These are phyloP conservation scores for Gopherus flavomarginatus DNA, from an alignment of 2,113 vertebrate genomes.

Conservation along the genomic window DNA sequence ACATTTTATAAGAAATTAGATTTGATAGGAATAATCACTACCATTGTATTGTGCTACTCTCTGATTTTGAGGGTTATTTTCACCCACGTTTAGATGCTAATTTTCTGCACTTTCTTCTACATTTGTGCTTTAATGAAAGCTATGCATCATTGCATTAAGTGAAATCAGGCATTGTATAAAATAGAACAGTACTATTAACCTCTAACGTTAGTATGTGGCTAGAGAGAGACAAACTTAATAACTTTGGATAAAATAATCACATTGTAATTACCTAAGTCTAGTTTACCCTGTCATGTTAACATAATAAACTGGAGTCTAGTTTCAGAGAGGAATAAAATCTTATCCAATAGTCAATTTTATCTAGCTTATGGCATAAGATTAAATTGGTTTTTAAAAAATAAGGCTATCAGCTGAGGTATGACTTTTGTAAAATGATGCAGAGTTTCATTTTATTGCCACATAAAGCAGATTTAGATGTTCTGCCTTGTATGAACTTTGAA, in stretches of 20 bases:
- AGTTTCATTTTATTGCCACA: slow-evolving; percentile 7
- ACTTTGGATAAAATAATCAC: slow-evolving; percentile 46
- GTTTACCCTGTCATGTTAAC: slow-evolving; percentile 51
- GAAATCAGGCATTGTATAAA: slow-evolving; percentile 57
- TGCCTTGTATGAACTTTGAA: not conserved
- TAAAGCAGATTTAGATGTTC: slow-evolving; percentile 25
- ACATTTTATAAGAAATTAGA: slow-evolving; percentile 9
- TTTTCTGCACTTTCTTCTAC: slow-evolving; percentile 27
- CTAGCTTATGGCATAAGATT: slow-evolving; percentile 26
- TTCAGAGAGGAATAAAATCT: slow-evolving; percentile 48
- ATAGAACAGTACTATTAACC: slow-evolving; percentile 59
- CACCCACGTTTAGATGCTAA: slow-evolving; percentile 25
- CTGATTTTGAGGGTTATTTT: slow-evolving; percentile 34
- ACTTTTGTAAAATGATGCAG: slow-evolving; percentile 17
- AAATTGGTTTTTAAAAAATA: slow-evolving; percentile 33
- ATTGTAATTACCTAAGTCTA: slow-evolving; percentile 55
- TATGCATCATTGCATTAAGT: slow-evolving; percentile 56
- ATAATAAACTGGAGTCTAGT: slow-evolving; percentile 36
- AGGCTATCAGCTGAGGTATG: not conserved
- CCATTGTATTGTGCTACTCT: not conserved
- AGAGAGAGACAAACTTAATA: slow-evolving; percentile 63
- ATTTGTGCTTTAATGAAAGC: slow-evolving; percentile 48
- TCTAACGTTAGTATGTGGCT: slow-evolving; percentile 57
- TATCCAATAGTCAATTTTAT: slow-evolving; percentile 37
- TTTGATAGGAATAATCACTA: not conserved